phyloP scores from a whole-genome alignment of 1,140 invertebrate species.

The Lethrus apterus region DNA sequence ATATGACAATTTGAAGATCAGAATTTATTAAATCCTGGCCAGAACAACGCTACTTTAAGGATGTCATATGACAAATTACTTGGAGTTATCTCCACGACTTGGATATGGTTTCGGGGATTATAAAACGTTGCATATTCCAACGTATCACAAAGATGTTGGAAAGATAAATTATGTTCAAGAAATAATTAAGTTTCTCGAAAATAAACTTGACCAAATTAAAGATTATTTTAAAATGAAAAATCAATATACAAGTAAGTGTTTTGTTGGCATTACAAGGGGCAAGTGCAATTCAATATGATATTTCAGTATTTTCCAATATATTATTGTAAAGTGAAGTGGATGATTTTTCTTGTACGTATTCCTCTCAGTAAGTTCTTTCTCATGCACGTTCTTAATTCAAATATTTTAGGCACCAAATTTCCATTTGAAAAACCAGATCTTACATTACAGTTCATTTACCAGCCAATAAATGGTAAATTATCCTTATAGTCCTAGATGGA shows the following conservation, averaged over 20 bases:
- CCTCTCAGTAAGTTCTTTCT: slow-evolving; percentile 25
- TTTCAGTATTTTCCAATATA: slow-evolving; percentile 28
- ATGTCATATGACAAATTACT: slow-evolving; percentile 27
- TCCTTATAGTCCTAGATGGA: slow-evolving; percentile 24
- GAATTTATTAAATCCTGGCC: slow-evolving; percentile 29
- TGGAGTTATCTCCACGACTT: slow-evolving; percentile 33
- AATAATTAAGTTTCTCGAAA: slow-evolving; percentile 27
- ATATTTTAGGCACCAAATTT: slow-evolving; percentile 31
- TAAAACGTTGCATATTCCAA: slow-evolving; percentile 25
- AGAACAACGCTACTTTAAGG: slow-evolving; percentile 29
- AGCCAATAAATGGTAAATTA: slow-evolving; percentile 28
- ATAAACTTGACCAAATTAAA: slow-evolving; percentile 25
- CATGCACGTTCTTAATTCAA: not conserved
- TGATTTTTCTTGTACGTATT: slow-evolving; percentile 33
- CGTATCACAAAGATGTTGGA: slow-evolving; percentile 24
- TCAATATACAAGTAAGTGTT: slow-evolving; percentile 29
- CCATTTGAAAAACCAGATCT: slow-evolving; percentile 34
- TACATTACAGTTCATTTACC: slow-evolving; percentile 31
- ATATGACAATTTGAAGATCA: slow-evolving; percentile 9
- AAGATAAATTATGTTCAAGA: slow-evolving; percentile 30
- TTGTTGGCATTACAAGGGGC: slow-evolving; percentile 27
- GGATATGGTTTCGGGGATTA: slow-evolving; percentile 32
- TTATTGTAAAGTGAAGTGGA: slow-evolving; percentile 31
- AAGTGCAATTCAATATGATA: slow-evolving; percentile 38
- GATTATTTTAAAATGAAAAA: slow-evolving; percentile 31